phyloP scores from a whole-genome alignment of 1,140 invertebrate genomes.

The Nylanderia fulva region DNA sequence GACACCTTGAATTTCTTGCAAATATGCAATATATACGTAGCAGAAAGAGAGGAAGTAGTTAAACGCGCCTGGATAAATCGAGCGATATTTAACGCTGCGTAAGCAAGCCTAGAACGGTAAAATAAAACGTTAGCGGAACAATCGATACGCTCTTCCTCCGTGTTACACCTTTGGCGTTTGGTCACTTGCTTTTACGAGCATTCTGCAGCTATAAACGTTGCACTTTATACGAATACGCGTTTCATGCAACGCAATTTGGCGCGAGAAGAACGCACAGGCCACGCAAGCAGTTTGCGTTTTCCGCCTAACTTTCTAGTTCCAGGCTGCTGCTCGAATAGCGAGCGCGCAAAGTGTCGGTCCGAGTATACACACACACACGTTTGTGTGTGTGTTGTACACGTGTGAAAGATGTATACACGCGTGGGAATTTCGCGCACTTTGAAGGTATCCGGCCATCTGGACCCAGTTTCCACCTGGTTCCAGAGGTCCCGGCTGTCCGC shows the following conservation, averaged over 20 bases:
- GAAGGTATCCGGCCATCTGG: slow-evolving; percentile 50
- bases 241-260: slow-evolving; percentile 30
- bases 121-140: background rate
- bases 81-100: slow-evolving; percentile 4
- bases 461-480: slow-evolving; percentile 47
- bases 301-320: slow-evolving; percentile 42
- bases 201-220: slow-evolving; percentile 30
- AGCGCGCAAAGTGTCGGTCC: too few relatives aligned
- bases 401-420: background rate
- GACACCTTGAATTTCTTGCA: background rate
- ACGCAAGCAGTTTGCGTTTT: slow-evolving; percentile 25
- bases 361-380: too few relatives aligned
- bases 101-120: background rate
- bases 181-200: slow-evolving; percentile 29
- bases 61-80: background rate
- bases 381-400: background rate
- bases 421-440: slow-evolving; percentile 50
- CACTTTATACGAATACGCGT: slow-evolving; percentile 41
- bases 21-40: background rate
- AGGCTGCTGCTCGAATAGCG: background rate
- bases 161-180: slow-evolving; percentile 21
- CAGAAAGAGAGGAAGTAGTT: background rate
- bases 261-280: slow-evolving; percentile 12
- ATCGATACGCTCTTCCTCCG: slow-evolving; percentile 27
- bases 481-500: background rate